Evolutionary conservation across 2,888 invertebrate species (phyloP).

Genomic region (Acronicta aceris): DNA sequence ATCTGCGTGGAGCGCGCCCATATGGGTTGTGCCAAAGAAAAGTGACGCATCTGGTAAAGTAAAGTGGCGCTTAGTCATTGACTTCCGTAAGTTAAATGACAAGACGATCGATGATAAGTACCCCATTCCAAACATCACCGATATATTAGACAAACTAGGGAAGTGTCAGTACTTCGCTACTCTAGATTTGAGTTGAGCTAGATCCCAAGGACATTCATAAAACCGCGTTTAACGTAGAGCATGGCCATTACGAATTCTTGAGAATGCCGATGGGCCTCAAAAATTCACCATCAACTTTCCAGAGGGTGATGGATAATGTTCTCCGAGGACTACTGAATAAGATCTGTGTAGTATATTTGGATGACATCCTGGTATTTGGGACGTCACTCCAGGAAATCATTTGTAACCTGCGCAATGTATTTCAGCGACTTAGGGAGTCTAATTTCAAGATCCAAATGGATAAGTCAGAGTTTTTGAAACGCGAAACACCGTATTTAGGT

Average conservation of each 20-base stretch:
- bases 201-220: constrained; percentile 1
- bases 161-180: constrained; percentile 10
- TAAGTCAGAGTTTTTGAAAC: constrained; percentile 1
- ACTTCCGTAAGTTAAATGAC: constrained; percentile 8
- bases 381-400: constrained; percentile 2
- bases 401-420: background rate
- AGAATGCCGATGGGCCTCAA: constrained; percentile 6
- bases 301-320: too few relatives aligned
- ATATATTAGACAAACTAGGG: constrained; percentile 9
- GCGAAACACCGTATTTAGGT: constrained; percentile 3
- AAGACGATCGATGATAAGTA: constrained; percentile 13
- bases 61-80: constrained; percentile 14
- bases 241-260: constrained; percentile 10
- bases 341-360: constrained; percentile 1
- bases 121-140: constrained; percentile 5
- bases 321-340: background rate
- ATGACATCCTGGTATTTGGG: constrained; percentile 1
- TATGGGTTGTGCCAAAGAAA: constrained; percentile 15
- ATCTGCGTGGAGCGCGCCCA: constrained; percentile 1
- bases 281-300: background rate
- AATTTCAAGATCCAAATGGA: constrained; percentile 11
- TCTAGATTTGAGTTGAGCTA: background rate
- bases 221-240: constrained; percentile 5
- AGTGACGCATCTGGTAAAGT: constrained; percentile 7
- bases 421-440: constrained; percentile 1